Evolutionary conservation across 2,888 invertebrate species (phyloP).

Genomic region (Biston betularia): DNA sequence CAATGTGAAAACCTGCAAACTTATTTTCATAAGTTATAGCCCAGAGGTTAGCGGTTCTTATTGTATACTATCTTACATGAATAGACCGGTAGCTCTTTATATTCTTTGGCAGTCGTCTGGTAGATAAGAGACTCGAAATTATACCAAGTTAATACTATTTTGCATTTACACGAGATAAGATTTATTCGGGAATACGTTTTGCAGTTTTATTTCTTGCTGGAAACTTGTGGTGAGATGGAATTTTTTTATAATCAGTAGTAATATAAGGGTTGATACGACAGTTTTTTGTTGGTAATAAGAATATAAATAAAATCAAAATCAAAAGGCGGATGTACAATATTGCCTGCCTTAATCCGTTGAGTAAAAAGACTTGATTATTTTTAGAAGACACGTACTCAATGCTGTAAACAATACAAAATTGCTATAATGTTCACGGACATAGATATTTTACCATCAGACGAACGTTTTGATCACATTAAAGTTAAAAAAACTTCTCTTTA

Average conservation of each 20-base stretch:
- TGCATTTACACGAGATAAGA: constrained; percentile 64
- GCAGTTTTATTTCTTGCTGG: constrained; percentile 30
- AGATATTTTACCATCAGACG: too few species aligned
- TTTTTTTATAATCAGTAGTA: not conserved
- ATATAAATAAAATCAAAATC: too few species aligned
- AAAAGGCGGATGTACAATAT: too few species aligned
- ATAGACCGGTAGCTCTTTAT: constrained; percentile 10
- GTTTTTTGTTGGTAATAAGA: not conserved
- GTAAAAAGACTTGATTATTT: too few species aligned
- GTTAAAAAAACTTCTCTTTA: too few species aligned
- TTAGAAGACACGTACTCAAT: too few species aligned
- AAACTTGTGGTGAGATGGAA: constrained; percentile 21
- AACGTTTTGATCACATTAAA: too few species aligned
- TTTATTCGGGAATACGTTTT: constrained; percentile 56
- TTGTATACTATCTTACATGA: not conserved
- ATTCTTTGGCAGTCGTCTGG: constrained; percentile 53
- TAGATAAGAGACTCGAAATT: constrained; percentile 69
- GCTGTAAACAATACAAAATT: too few species aligned
- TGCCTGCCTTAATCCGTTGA: too few species aligned
- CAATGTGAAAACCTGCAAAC: too few species aligned
- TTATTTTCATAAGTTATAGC: too few species aligned
- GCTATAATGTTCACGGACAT: too few species aligned
- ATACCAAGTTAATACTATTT: constrained; percentile 70
- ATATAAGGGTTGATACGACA: not conserved
- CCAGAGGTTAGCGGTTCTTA: not conserved